Percentiles rank a stretch among this genome's conserved stretches.
Evolutionary conservation across 2,888 invertebrate genomes (phyloP).

Genomic region (Plebejus anna): DNA sequence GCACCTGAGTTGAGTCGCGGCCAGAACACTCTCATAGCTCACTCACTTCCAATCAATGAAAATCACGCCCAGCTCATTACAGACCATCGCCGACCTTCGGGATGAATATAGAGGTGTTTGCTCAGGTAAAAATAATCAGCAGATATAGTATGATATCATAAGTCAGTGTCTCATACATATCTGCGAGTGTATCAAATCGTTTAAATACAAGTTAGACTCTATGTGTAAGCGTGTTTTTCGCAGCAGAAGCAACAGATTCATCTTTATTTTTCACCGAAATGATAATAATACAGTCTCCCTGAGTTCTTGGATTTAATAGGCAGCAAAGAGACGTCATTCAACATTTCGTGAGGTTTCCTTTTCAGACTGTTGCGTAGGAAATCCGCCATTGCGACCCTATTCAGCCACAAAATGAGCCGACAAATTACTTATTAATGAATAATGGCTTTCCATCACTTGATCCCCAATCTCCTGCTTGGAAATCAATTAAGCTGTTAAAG

Average conservation of each 20-base stretch:
- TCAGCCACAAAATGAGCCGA: background rate
- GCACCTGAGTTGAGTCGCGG: constrained; percentile 10
- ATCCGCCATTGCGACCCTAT: background rate
- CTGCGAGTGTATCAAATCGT: too few relatives aligned
- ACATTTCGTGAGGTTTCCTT: background rate
- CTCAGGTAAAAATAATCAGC: background rate
- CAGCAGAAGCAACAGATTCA: too few relatives aligned
- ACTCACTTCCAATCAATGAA: constrained; percentile 23
- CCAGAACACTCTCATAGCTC: constrained; percentile 9
- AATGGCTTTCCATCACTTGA: background rate
- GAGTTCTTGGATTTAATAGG: background rate
- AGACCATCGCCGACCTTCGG: background rate
- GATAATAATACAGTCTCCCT: background rate
- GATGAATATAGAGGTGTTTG: background rate
- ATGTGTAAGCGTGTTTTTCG: too few relatives aligned
- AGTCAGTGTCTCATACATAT: background rate
- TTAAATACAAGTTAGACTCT: too few relatives aligned
- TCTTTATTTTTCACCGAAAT: background rate
- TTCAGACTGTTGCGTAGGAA: background rate
- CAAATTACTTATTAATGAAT: constrained; percentile 6
- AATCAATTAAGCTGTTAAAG: background rate
- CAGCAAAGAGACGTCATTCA: constrained; percentile 2
- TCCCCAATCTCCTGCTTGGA: background rate
- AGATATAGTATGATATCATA: background rate
- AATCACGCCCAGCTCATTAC: constrained; percentile 10